phyloP scores from a whole-genome alignment of 2,888 invertebrate species.

The Dynastes hyllus region DNA sequence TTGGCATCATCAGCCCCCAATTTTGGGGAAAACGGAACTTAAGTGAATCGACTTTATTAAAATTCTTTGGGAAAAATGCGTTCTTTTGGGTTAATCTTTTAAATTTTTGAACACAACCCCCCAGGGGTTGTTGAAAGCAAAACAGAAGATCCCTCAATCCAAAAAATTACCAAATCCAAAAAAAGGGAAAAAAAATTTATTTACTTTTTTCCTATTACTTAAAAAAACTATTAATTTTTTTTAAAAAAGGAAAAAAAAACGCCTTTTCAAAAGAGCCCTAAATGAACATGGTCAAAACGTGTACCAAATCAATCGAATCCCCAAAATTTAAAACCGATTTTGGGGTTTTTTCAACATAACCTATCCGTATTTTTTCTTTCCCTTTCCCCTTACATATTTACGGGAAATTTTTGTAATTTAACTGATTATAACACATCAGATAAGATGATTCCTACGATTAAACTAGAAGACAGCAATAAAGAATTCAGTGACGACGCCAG shows the following conservation, averaged over 20 bases:
- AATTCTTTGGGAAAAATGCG: no score
- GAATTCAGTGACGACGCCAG: conserved; percentile 49
- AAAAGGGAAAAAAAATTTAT: conserved; percentile 26
- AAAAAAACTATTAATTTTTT: conserved; percentile 9
- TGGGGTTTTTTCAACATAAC: no score
- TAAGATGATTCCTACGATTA: conserved; percentile 20
- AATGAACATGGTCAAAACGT: conserved; percentile 56
- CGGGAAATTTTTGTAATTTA: no score
- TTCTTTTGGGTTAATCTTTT: no score
- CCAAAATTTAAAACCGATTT: no score
- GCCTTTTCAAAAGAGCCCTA: conserved; percentile 53
- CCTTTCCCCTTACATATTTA: conserved; percentile 42
- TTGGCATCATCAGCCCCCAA: no score
- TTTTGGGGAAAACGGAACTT: no score
- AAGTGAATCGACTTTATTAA: no score
- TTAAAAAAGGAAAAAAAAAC: conserved; percentile 48
- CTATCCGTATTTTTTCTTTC: conserved; percentile 24
- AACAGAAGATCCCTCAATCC: no score
- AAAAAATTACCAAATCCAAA: conserved; percentile 16
- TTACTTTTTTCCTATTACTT: conserved; percentile 1
- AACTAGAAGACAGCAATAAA: conserved; percentile 34
- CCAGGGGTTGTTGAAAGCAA: background rate
- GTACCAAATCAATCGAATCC: conserved; percentile 56
- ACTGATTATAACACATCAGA: conserved; percentile 43
- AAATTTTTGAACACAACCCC: no score